These are phyloP conservation scores for Atractosteus spatula DNA, from an alignment of 2,113 vertebrate species.

Conservation along the genomic window DNA sequence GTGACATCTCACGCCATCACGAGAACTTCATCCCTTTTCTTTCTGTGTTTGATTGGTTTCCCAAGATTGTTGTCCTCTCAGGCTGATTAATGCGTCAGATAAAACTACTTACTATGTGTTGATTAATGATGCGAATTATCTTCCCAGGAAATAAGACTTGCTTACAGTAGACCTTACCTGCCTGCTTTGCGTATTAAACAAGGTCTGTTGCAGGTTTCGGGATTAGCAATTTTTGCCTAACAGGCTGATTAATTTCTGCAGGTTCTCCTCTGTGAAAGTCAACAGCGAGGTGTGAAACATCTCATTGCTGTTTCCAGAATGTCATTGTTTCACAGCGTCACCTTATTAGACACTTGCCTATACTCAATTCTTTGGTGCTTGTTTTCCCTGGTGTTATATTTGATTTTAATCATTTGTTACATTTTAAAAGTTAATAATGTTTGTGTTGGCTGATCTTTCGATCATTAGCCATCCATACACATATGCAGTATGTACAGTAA, in stretches of 20 bases:
- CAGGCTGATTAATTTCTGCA: conserved; percentile 37
- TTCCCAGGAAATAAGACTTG: conserved; percentile 41
- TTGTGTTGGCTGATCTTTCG: no score
- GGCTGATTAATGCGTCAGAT: conserved; percentile 57
- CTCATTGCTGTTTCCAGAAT: conserved; percentile 25
- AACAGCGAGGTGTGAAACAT: conserved; percentile 27
- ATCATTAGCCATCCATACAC: no score
- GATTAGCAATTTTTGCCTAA: conserved; percentile 57
- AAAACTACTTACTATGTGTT: conserved; percentile 56
- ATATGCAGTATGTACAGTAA: no score
- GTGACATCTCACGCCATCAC: not conserved
- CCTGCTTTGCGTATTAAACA: conserved; percentile 40
- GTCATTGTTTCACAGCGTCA: not conserved
- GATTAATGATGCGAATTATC: conserved; percentile 59
- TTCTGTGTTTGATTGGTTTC: conserved; percentile 52
- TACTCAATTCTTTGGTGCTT: no score
- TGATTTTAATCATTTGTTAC: no score
- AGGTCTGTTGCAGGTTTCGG: conserved; percentile 35
- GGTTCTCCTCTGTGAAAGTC: conserved; percentile 30
- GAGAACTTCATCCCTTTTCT: conserved; percentile 34
- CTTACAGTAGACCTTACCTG: conserved; percentile 35
- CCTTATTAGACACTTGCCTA: conserved; percentile 25
- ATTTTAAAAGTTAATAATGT: no score
- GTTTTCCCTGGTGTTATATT: no score
- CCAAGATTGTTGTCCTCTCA: conserved; percentile 44